A percentile compares a stretch with the other conserved stretches of the same genome.
Evolutionary conservation across 2,888 invertebrate genomes (phyloP).

Genomic region (Protula sp.): DNA sequence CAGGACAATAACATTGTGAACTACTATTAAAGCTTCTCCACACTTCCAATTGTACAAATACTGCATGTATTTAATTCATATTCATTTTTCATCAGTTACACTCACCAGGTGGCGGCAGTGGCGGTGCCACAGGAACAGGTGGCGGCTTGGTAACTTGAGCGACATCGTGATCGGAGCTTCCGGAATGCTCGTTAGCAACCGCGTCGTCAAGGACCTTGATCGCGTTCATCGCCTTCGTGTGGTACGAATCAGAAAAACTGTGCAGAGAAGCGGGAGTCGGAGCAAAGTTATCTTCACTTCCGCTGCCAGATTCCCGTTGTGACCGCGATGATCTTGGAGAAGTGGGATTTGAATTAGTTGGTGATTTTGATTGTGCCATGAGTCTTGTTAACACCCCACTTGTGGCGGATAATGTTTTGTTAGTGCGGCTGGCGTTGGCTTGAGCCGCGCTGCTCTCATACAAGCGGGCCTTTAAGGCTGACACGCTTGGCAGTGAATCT

Average conservation of each 20-base stretch:
- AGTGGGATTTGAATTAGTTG: neutral
- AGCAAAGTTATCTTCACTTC: neutral
- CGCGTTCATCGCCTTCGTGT: slow-evolving; percentile 36
- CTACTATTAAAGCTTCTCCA: too few species aligned
- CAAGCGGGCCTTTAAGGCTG: too few species aligned
- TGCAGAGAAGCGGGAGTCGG: neutral
- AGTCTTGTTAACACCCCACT: neutral
- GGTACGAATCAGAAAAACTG: slow-evolving; percentile 30
- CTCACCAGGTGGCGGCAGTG: slow-evolving; percentile 8
- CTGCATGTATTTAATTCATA: too few species aligned
- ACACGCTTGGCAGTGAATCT: too few species aligned
- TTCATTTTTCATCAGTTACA: neutral
- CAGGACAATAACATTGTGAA: too few species aligned
- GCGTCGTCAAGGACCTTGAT: slow-evolving; percentile 47
- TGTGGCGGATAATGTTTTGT: neutral
- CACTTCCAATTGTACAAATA: too few species aligned
- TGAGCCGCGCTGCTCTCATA: neutral
- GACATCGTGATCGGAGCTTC: too few species aligned
- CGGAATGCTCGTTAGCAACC: too few species aligned
- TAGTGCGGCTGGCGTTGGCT: neutral
- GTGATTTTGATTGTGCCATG: neutral
- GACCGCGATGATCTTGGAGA: slow-evolving; percentile 1
- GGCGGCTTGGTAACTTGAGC: too few species aligned
- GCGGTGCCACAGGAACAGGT: slow-evolving; percentile 13
- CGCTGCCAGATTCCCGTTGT: neutral